Evolutionary conservation across 2,888 invertebrate species (phyloP), one percentile per base, ranked within the genome.

Genomic region (Cremastinae sp.): DNA sequence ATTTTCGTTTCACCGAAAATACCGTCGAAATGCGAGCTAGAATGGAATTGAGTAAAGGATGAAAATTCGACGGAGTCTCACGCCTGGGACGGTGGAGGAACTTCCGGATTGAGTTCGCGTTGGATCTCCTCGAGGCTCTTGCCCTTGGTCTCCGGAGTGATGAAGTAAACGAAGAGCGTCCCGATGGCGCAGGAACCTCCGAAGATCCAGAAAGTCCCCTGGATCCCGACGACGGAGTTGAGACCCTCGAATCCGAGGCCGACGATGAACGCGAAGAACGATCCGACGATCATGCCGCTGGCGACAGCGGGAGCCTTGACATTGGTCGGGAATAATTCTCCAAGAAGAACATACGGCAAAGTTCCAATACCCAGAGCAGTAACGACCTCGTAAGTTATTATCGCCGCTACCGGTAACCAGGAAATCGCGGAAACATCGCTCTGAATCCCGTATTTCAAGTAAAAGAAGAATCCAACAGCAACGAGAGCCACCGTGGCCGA

Each of bases 221-320:
- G 90, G 41, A 90, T 90, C 0, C 92, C 92, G 66, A 92, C 90
- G 81, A 87, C 88, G 79, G 91, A 90, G 9, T 91, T 91, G 9
- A 93, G 89, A 43, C 91, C 90, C 85, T 92, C 92, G 82, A 92
- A 93, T 56, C 92, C 87, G 78, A 93, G 91, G 0, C 93, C 92
- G 1, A 93, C 92, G 12, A 92, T 90, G 81, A 93, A 93, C 0
- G 92, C 92, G 89, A 91, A 91, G 49, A 91, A 83, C 61, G 93
- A 92, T 37, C 92, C 93, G 79, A 91, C 91, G 83, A 93, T 91
- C 70, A 93, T 92, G 64, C 93, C 92, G 3, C 93, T 90, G 77
- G 93, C 93, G 28, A 93, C 93, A 0, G 94, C 93, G 74, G 93
- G 91, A 0, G 94, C 93, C 83, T 94, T 92, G 18, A 93, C 93